Evolutionary conservation across 2,797 vertebrate genomes (phyloP), one percentile per base, ranked within the genome.

Genomic region (Cheirogaleus major): DNA sequence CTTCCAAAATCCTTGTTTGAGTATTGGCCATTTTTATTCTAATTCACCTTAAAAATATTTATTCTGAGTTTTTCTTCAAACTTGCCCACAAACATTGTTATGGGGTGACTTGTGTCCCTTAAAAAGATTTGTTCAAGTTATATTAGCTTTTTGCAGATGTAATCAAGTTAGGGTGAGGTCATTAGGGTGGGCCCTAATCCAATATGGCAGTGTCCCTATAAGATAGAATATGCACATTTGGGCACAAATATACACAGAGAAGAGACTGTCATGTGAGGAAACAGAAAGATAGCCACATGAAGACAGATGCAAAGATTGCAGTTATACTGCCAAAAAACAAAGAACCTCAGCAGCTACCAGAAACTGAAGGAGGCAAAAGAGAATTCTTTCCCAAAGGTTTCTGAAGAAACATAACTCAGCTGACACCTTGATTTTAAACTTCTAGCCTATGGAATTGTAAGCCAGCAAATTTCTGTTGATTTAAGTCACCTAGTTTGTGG

Each of bases 261-360:
- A 10, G 2, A 69, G 14, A 72, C 67, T 15, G 7, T 17, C 2
- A 23, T 22, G 15, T 59, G 65, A 59, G 25, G 32, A 65, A 20
- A 27, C 0, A 55, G 6, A 59, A 59, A 78, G n/a, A 3, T 32
- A 11, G 11, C 7, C 14, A n/a, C 0, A 5, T 25, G 12, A 67
- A 83, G 17, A 35, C 7, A 65, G 43, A 92, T 7, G 13, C 23
- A 79, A 11, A 75, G 17, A 91, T 1, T 32, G 5, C 2, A 65
- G 32, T 69, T 35, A 7, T 8, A 32, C 0, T 41, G 17, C 2
- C 9, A 30, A 22, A 55, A 67, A 50, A 9, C 18, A 65, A 63
- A 8, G 15, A 87, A 52, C 2, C 84, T 52, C 3, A 10, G 7
- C 1, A 3, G 3, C 7, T 48, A 69, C 4, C 27, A 23, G 61